These are phyloP conservation scores for Sylvia borin DNA, from an alignment of 2,797 vertebrate species.

Conservation along the genomic window DNA sequence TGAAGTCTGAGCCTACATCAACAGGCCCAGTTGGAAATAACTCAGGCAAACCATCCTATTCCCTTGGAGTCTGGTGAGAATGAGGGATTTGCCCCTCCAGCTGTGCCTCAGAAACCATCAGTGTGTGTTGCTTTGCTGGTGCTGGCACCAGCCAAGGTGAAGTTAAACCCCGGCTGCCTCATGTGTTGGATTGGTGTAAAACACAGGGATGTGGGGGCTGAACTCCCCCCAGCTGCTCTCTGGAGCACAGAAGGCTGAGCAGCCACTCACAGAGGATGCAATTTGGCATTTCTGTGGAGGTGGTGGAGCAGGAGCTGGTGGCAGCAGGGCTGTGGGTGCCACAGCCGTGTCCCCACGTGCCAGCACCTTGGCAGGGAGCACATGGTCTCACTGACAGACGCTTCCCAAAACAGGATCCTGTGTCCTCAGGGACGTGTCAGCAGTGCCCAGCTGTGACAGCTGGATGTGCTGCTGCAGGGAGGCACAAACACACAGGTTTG, in stretches of 20 bases:
- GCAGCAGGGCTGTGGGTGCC: background rate
- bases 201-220: background rate
- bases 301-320: background rate
- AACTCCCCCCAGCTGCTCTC: background rate
- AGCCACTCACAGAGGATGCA: background rate
- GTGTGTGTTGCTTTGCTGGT: rapidly evolving
- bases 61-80: background rate
- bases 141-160: rapidly evolving
- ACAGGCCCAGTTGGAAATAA: background rate
- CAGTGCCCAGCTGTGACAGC: background rate
- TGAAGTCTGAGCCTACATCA: background rate
- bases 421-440: background rate
- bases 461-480: background rate
- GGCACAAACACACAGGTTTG: background rate
- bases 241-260: rapidly evolving
- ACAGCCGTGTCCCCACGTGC: rapidly evolving
- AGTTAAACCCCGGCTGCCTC: background rate
- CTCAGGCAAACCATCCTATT: background rate
- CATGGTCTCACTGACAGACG: rapidly evolving
- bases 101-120: background rate
- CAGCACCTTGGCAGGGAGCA: background rate
- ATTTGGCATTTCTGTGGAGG: background rate
- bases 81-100: background rate
- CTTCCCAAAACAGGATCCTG: background rate
- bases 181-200: background rate